Evolutionary conservation across 2,113 vertebrate genomes (phyloP).

Genomic region (Potamarius usumacintae): DNA sequence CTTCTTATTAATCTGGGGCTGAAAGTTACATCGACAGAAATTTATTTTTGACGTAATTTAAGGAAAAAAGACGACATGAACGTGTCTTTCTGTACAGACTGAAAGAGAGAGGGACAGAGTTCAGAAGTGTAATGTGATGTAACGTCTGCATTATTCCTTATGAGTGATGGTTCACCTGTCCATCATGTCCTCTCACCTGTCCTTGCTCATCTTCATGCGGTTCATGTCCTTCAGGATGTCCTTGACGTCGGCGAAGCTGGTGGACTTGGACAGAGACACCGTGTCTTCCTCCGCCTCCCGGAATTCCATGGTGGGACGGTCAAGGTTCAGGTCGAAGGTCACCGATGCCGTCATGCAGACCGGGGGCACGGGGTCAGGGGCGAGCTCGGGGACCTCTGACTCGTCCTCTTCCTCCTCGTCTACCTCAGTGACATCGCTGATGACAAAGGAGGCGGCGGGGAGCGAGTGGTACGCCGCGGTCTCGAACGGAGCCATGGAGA

Average conservation of each 20-base stretch:
- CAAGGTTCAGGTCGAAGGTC: conserved; percentile 78
- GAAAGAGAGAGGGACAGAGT: background rate
- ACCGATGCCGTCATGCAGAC: conserved; percentile 85
- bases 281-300: conserved; percentile 90
- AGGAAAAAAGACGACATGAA: background rate
- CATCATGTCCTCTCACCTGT: conserved; percentile 74
- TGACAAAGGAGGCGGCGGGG: conserved; percentile 87
- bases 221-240: conserved; percentile 98
- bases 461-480: conserved; percentile 81
- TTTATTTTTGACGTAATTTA: background rate
- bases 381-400: conserved; percentile 84
- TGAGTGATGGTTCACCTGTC: background rate
- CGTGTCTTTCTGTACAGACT: background rate
- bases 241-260: conserved; percentile 98
- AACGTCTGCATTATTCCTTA: background rate
- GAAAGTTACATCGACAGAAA: background rate
- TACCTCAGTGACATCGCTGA: conserved; percentile 93
- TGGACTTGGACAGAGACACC: conserved; percentile 93
- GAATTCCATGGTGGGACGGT: conserved; percentile 82
- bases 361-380: conserved; percentile 78
- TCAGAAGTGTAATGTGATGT: background rate
- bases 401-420: conserved; percentile 76
- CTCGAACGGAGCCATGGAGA: conserved; percentile 91
- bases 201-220: conserved; percentile 95
- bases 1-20: background rate